Evolutionary conservation across 2,797 vertebrate species (phyloP), one percentile per base, ranked within the genome.

Genomic region (Perodicticus potto): DNA sequence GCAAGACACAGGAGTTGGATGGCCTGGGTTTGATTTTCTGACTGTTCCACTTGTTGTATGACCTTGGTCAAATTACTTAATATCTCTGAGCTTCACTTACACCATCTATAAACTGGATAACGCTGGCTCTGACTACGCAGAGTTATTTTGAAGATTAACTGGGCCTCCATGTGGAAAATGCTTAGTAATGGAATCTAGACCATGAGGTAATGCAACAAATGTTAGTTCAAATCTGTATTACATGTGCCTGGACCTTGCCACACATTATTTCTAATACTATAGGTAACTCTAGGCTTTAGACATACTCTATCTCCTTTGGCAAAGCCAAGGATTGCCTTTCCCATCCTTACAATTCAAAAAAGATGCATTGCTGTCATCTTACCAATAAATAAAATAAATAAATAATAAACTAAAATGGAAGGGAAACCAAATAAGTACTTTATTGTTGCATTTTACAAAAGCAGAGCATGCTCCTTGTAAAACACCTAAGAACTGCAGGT

Each of bases 171-270:
- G 93, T 93, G 83, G 83, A 97, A 97, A 95, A 91, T 40, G 84
- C 96, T 97, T 97, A 93, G 86, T 95, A 89, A 91, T 89, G 40
- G 89, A 94, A 87, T 89, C 82, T 78, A 89, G 91, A 95, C 88
- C 49, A 53, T 77, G 86, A 73, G 55, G 70, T 77, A 57, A 88
- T 77, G 59, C 88, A 95, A 70, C 70, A 95, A 89, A 89, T 0
- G 61, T 91, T 87, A 92, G 87, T 81, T 91, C 74, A 19, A 27
- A 4, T 40, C 86, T 49, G 40, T 59, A 82, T 85, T 61, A 4
- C 57, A 40, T 95, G 90, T 87, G 40, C 49, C 83, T 19, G 3
- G 57, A 23, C 73, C 65, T 93, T 59, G n/a, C 70, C 45, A 53
- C 55, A 63, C 0, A 0, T 61, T 37, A 89, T 53, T 93, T 86